Base-by-base conservation (phyloP, 2,888 invertebrate species). In the Apodemia mormo region DNA sequence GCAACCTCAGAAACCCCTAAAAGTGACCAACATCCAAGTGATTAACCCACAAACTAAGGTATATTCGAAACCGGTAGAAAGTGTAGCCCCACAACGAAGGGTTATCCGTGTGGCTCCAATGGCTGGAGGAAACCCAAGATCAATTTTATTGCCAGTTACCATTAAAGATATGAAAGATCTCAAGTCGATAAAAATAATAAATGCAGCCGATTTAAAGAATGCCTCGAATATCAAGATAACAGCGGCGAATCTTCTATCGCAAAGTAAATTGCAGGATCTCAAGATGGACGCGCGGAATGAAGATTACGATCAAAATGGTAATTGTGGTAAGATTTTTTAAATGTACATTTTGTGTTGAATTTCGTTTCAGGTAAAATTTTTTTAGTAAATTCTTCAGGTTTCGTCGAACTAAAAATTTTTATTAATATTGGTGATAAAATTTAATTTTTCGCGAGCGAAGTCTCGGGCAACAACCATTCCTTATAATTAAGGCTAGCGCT, bases 161-260 rank as follows among this genome's bases (percentile, higher is more conserved):
- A 87, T 95, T 66, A 95, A 95, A 77, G 95, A 95, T 72, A 95
- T 96, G 88, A 96, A 96, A 84, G 96, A 96, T 81, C 93, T 96
- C 70, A 95, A 95, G 76, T 95, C 95, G 0, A 95, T 96, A 70
- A 96, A 96, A 88, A 96, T 96, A 70, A 95, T 96, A 68, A 96
- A 96, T 77, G 94, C 96, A 0, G 90, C 95, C 0, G 94, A 94
- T 75, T 81, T 95, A 74, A 92, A 94, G 83, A 90, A 94, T 74
- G 90, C 94, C 8, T 90, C 94, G 5, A 94, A 93, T 77, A 92
- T 94, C 45, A 94, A 94, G 73, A 76, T 94, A 66, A 91, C 94
- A 0, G 93, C 94, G 0, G 94, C 94, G 0, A 94, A 94, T 76
- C 81, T 94, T 22, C 77, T 94, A 45, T 90, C 93, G 67, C 93